Evolutionary conservation across 1,140 invertebrate genomes (phyloP).

Genomic region (Drosophila auraria): DNA sequence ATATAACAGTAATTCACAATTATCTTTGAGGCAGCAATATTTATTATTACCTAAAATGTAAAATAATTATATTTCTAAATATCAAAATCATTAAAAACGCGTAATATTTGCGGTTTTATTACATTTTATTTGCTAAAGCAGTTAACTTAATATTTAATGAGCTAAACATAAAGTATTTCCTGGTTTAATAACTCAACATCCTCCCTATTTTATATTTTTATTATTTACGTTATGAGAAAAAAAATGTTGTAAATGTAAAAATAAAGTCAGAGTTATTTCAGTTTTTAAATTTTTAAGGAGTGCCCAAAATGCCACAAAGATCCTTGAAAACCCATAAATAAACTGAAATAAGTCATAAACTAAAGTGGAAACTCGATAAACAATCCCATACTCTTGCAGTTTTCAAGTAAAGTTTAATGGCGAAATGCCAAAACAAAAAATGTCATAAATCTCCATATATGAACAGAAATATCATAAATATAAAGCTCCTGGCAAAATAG

Average conservation of each 20-base stretch:
- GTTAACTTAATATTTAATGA: too few relatives aligned
- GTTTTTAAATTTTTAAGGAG: not conserved
- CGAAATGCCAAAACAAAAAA: not conserved
- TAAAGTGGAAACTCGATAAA: not conserved
- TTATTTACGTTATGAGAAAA: not conserved
- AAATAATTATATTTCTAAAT: not conserved
- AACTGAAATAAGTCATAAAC: not conserved
- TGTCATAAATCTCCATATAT: slow-evolving; percentile 29
- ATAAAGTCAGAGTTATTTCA: not conserved
- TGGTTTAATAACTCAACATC: not conserved
- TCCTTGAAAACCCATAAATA: not conserved
- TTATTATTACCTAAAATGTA: not conserved
- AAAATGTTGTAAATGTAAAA: too few relatives aligned
- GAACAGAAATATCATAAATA: slow-evolving; percentile 13
- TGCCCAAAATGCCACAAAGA: not conserved
- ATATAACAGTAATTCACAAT: not conserved
- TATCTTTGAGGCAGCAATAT: not conserved
- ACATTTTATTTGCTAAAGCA: not conserved
- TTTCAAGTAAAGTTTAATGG: not conserved
- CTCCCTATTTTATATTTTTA: not conserved
- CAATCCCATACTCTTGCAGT: not conserved
- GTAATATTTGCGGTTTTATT: not conserved
- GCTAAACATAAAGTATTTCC: not conserved
- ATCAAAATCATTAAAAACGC: not conserved
- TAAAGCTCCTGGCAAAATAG: slow-evolving; percentile 11